Evolutionary conservation across 2,797 vertebrate genomes (phyloP).

Genomic region (Ctenochaetus hawaiiensis): DNA sequence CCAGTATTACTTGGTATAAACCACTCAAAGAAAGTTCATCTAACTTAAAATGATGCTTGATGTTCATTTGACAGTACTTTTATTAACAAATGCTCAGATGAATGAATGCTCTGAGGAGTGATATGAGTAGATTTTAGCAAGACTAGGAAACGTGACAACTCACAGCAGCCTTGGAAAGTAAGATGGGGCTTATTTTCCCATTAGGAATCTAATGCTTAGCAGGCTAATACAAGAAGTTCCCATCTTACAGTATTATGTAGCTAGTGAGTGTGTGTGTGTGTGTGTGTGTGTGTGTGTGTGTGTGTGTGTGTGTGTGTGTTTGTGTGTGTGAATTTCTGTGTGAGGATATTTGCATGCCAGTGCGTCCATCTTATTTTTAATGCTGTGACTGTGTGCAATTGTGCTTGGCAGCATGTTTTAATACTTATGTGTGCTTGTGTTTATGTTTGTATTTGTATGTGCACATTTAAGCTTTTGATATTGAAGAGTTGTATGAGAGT

Average conservation of each 20-base stretch:
- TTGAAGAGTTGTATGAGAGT: constrained; percentile 56
- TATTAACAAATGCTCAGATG: constrained; percentile 51
- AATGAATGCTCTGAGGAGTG: constrained; percentile 54
- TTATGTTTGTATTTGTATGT: constrained; percentile 35
- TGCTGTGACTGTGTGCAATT: constrained; percentile 25
- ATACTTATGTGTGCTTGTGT: constrained; percentile 33
- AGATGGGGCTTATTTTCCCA: constrained; percentile 44
- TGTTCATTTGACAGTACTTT: constrained; percentile 29
- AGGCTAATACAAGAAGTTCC: constrained; percentile 48
- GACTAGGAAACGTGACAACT: constrained; percentile 58
- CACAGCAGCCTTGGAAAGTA: constrained; percentile 30
- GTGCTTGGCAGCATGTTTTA: constrained; percentile 41
- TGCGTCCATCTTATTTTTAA: constrained; percentile 16
- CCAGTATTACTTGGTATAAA: constrained; percentile 12
- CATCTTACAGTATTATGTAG: constrained; percentile 33
- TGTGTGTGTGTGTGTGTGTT: no score
- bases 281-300: no score
- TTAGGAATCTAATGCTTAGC: constrained; percentile 47
- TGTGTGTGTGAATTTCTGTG: no score
- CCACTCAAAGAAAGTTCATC: constrained; percentile 17
- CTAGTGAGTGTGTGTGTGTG: neutral
- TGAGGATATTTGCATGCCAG: neutral
- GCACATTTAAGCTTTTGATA: constrained; percentile 72
- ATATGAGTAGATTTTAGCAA: constrained; percentile 56
- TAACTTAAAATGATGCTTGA: constrained; percentile 8